Evolutionary conservation across 1,140 invertebrate genomes (phyloP).

Genomic region (Metaphire vulgaris): DNA sequence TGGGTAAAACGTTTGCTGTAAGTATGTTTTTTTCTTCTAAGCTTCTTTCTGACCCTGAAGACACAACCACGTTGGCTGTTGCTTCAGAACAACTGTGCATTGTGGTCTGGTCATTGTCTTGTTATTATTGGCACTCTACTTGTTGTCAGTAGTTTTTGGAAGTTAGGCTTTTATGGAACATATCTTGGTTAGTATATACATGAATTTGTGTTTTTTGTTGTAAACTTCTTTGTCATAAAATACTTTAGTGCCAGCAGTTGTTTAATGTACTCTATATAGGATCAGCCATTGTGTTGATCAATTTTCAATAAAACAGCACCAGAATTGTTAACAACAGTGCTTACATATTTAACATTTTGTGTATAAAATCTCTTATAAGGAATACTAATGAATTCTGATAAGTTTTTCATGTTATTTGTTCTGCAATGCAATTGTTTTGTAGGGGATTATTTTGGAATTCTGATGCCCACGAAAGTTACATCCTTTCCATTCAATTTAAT

Average conservation of each 20-base stretch:
- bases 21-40: slow-evolving; percentile 24
- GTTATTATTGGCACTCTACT: slow-evolving; percentile 34
- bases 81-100: slow-evolving; percentile 34
- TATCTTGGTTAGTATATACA: slow-evolving; percentile 38
- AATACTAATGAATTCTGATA: no score
- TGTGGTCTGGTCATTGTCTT: slow-evolving; percentile 33
- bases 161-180: slow-evolving; percentile 37
- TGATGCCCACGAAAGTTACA: slow-evolving; percentile 37
- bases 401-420: neutral
- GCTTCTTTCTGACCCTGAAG: slow-evolving; percentile 33
- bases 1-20: no score
- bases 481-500: slow-evolving; percentile 39
- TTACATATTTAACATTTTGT: no score
- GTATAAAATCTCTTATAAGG: no score
- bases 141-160: slow-evolving; percentile 36
- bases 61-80: slow-evolving; percentile 35
- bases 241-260: no score
- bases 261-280: no score
- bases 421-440: slow-evolving; percentile 11
- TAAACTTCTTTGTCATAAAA: no score
- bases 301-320: no score
- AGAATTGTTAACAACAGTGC: no score
- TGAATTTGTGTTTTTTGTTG: no score
- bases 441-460: slow-evolving; percentile 44
- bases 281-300: no score